phyloP scores from a whole-genome alignment of 2,797 vertebrate species.

The Bucorvus abyssinicus region DNA sequence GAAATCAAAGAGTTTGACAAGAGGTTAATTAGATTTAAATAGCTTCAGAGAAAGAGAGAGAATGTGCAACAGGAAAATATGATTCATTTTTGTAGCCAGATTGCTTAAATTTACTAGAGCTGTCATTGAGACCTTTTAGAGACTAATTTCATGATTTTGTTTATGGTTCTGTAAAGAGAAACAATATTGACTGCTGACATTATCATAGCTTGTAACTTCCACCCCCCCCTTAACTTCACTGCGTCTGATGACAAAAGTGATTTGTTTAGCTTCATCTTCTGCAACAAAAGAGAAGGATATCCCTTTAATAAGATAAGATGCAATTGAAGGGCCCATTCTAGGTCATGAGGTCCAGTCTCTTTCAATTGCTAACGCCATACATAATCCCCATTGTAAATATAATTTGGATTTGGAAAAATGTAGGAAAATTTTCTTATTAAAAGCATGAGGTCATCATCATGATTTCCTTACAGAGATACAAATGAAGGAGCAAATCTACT shows the following conservation, averaged over 20 bases:
- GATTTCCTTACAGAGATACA: not conserved
- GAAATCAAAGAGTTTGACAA: conserved; percentile 55
- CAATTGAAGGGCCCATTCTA: not conserved
- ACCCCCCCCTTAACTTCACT: conserved; percentile 11
- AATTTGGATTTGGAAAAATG: not conserved
- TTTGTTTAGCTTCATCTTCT: conserved; percentile 49
- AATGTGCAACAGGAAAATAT: conserved; percentile 57
- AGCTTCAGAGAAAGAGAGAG: not conserved
- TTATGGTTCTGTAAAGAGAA: conserved; percentile 40
- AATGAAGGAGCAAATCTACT: not conserved
- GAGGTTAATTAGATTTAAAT: conserved; percentile 48
- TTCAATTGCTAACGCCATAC: not conserved
- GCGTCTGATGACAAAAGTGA: conserved; percentile 27
- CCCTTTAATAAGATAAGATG: not conserved
- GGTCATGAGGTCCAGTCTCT: not conserved
- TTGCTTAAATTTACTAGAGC: conserved; percentile 58
- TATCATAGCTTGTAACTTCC: conserved; percentile 53
- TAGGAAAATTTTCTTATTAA: conserved; percentile 44
- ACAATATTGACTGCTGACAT: conserved; percentile 64
- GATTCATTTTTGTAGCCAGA: conserved; percentile 46
- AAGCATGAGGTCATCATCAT: not conserved
- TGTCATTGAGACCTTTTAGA: conserved; percentile 64
- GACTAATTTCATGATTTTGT: conserved; percentile 66
- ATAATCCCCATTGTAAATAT: not conserved
- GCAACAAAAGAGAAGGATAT: conserved; percentile 12